phyloP scores from a whole-genome alignment of 92 coral and sea anemone species.

The Zoanthus sociatus region DNA sequence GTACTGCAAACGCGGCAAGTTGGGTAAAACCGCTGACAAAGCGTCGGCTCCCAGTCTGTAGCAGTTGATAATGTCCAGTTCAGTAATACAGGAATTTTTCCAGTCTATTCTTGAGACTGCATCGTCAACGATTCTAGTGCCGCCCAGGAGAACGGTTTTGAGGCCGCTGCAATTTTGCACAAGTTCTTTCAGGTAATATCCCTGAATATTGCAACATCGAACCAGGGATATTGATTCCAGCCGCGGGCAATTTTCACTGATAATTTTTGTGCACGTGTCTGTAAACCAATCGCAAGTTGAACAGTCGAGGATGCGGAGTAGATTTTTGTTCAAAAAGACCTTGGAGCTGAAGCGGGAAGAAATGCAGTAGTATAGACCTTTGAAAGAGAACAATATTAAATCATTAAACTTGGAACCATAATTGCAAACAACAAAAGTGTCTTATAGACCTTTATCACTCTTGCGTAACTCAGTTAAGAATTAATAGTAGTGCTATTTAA shows the following conservation, averaged over 20 bases:
- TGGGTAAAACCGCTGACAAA: conserved; percentile 65
- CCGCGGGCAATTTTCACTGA: conserved; percentile 65
- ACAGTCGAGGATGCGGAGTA: conserved; percentile 76
- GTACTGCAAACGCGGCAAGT: conserved; percentile 77
- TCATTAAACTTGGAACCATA: not conserved
- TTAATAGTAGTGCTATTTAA: too few relatives aligned
- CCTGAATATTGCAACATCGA: conserved; percentile 73
- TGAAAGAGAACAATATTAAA: not conserved
- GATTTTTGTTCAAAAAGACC: conserved; percentile 62
- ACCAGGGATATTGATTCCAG: conserved; percentile 71
- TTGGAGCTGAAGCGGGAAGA: conserved; percentile 48
- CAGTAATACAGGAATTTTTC: conserved; percentile 53
- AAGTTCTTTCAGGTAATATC: conserved; percentile 60
- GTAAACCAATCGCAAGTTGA: conserved; percentile 73
- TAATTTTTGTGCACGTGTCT: conserved; percentile 56
- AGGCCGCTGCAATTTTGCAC: conserved; percentile 51
- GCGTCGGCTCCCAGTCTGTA: conserved; percentile 60
- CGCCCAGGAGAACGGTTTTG: conserved; percentile 66
- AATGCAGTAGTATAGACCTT: conserved; percentile 68
- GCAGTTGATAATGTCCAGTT: conserved; percentile 72
- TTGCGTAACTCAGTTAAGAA: too few relatives aligned
- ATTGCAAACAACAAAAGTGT: not conserved
- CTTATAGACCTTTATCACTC: too few relatives aligned
- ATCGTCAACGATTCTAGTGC: conserved; percentile 66
- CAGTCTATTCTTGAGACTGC: conserved; percentile 54